Evolutionary conservation across 1,140 invertebrate species (phyloP), one percentile per base, ranked within the genome.

Genomic region (Ostrea denselamellosa): DNA sequence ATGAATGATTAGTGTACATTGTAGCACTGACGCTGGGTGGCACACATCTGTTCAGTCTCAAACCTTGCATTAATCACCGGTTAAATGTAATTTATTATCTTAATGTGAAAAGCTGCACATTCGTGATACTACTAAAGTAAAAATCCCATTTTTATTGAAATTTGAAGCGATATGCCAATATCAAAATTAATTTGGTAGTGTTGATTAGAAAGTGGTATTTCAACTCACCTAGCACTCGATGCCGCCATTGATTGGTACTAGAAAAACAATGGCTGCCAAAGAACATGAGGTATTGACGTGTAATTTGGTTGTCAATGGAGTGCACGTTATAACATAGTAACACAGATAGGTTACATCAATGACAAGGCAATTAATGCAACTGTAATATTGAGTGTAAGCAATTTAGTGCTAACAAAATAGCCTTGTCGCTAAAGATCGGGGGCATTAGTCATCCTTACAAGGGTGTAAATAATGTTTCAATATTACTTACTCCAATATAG

Each of bases 111-210:
- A 77, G 68, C 68, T 77, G 22, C 68, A 77, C 68, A 68, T n/a
- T 28, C 68, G 25, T 77, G 68, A 77, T 25, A 34, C 28, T 28
- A 25, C 12, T 14, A 25, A 25, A 22, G 68, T 4, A 25, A 34
- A 77, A 14, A 28, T 77, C 12, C 28, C 68, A 77, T 77, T 77
- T 77, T 28, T 77, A 14, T 77, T 2, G 68, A 77, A 77, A 77
- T 77, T 77, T 77, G 68, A 77, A 77, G 28, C 68, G 68, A 77
- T 44, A 77, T 77, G 68, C 68, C 68, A 77, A 77, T 77, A 77
- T 28, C 12, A 28, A 77, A 77, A 77, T 77, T 77, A 77, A 77
- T 28, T 28, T 77, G 28, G 14, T 28, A 25, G 68, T 28, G 68
- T 28, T 17, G 68, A 77, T 77, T 77, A 77, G 68, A 77, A 77